These are phyloP conservation scores for Acanthopleura granulata DNA, from an alignment of 2,888 invertebrate species.

Conservation along the genomic window DNA sequence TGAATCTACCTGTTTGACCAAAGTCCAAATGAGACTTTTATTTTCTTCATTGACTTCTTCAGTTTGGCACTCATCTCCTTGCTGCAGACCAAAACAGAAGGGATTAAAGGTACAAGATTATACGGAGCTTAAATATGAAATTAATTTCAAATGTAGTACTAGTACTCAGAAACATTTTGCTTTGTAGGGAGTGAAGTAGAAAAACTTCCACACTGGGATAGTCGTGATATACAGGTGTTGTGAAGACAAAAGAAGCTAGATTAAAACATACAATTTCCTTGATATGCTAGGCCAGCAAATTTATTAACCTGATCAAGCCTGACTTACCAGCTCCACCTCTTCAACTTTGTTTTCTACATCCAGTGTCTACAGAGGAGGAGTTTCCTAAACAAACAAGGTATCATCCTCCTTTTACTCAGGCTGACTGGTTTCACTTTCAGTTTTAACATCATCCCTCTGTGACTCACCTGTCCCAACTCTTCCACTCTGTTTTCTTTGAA, in stretches of 20 bases:
- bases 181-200: too few relatives aligned
- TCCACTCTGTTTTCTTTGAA: slow-evolving; percentile 75
- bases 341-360: slow-evolving; percentile 75
- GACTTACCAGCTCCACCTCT: slow-evolving; percentile 72
- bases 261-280: neutral
- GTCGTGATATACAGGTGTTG: too few relatives aligned
- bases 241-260: too few relatives aligned
- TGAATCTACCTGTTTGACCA: slow-evolving; percentile 82
- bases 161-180: too few relatives aligned
- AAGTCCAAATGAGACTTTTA: slow-evolving; percentile 93
- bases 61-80: slow-evolving; percentile 76
- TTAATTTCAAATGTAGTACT: too few relatives aligned
- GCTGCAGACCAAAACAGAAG: slow-evolving; percentile 46
- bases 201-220: too few relatives aligned
- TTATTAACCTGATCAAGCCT: too few relatives aligned
- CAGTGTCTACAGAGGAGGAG: slow-evolving; percentile 74
- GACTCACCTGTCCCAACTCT: slow-evolving; percentile 75
- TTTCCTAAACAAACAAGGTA: slow-evolving; percentile 68
- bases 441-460: slow-evolving; percentile 69
- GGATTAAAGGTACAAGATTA: too few relatives aligned
- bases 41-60: slow-evolving; percentile 95
- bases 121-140: too few relatives aligned
- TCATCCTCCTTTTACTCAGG: slow-evolving; percentile 74
- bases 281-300: neutral
- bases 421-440: slow-evolving; percentile 74